phyloP scores from a whole-genome alignment of 2,888 invertebrate species.

The Epinotia brunnichana region DNA sequence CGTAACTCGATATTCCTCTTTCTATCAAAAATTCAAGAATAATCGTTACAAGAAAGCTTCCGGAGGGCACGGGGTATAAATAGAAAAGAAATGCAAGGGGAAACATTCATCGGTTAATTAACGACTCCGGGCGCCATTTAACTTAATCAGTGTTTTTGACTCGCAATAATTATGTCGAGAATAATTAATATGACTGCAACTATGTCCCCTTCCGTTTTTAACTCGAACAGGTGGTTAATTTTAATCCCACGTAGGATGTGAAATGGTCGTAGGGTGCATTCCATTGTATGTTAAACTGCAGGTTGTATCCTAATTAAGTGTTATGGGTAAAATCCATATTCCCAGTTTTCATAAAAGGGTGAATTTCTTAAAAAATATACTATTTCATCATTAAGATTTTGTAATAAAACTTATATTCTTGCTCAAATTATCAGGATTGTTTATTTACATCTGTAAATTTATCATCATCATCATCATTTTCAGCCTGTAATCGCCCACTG shows the following conservation, averaged over 20 bases:
- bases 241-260: slow-evolving; percentile 5
- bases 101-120: slow-evolving; percentile 37
- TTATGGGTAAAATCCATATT: neutral
- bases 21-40: slow-evolving; percentile 32
- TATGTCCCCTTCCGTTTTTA: slow-evolving; percentile 29
- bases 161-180: slow-evolving; percentile 19
- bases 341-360: neutral
- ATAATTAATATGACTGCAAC: slow-evolving; percentile 10
- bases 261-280: slow-evolving; percentile 28
- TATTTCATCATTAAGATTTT: too few species aligned
- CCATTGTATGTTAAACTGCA: slow-evolving; percentile 4
- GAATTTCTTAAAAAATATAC: too few species aligned
- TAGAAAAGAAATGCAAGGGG: slow-evolving; percentile 35
- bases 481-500: too few species aligned
- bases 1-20: slow-evolving; percentile 18
- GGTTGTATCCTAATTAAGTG: neutral
- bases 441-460: too few species aligned
- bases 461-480: too few species aligned
- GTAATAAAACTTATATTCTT: too few species aligned
- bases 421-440: neutral
- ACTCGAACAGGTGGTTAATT: slow-evolving; percentile 36
- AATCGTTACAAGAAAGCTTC: slow-evolving; percentile 25
- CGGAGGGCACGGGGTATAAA: slow-evolving; percentile 26
- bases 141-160: slow-evolving; percentile 29
- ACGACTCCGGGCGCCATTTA: slow-evolving; percentile 8